phyloP scores from a whole-genome alignment of 64 coral and sea anemone species.

The Montipora capricornis region DNA sequence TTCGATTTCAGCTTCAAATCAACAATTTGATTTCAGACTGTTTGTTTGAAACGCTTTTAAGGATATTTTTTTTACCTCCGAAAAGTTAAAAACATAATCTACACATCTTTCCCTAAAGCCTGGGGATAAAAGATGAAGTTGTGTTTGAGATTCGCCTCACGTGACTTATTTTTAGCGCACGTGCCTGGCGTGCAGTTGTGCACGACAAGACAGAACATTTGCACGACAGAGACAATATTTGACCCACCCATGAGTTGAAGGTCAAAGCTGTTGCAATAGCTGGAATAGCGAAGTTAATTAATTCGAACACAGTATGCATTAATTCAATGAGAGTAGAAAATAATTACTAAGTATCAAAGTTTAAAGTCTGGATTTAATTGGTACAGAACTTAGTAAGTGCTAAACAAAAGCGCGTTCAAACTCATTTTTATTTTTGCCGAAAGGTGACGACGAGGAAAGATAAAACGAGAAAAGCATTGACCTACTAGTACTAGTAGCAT shows the following conservation, averaged over 20 bases:
- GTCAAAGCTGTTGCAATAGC: neutral
- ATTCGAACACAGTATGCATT: neutral
- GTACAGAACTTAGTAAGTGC: no score
- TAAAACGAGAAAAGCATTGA: no score
- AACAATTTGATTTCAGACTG: neutral
- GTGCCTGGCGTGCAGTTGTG: neutral
- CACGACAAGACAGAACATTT: neutral
- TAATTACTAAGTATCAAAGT: no score
- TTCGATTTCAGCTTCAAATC: neutral
- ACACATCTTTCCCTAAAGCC: neutral
- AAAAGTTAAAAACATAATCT: no score
- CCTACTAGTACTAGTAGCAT: no score
- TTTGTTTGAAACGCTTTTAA: no score
- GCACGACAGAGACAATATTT: neutral
- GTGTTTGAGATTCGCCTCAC: neutral
- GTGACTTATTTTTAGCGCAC: neutral
- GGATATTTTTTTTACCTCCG: no score
- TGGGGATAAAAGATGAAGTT: neutral
- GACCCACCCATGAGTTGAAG: neutral
- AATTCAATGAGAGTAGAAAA: neutral
- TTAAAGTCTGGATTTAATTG: no score
- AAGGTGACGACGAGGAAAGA: no score
- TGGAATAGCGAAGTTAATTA: neutral
- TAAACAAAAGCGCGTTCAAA: no score
- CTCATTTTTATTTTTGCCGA: no score